These are phyloP conservation scores for Apolygus lucorum DNA, from an alignment of 1,140 invertebrate species.

Conservation along the genomic window DNA sequence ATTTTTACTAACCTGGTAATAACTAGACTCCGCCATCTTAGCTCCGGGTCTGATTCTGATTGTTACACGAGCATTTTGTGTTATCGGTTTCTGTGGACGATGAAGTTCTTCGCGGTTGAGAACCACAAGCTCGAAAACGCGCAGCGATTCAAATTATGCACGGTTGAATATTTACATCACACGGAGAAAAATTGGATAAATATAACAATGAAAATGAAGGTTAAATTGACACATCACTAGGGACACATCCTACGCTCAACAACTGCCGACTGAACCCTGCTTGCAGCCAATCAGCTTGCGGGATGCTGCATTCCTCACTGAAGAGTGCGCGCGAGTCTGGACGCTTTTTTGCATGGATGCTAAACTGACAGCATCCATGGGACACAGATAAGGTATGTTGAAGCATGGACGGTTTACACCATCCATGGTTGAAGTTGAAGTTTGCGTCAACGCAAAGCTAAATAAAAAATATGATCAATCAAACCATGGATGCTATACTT, in stretches of 20 bases:
- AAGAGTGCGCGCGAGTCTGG: neutral
- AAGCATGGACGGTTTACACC: neutral
- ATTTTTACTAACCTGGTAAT: constrained; percentile 27
- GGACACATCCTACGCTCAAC: constrained; percentile 19
- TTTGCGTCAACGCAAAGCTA: neutral
- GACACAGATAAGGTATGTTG: neutral
- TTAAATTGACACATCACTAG: constrained; percentile 26
- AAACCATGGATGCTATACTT: neutral
- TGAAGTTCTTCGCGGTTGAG: neutral
- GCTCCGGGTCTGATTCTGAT: neutral
- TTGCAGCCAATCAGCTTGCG: constrained; percentile 20
- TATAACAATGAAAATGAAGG: constrained; percentile 19
- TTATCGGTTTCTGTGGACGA: neutral
- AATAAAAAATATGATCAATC: neutral
- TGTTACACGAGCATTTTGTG: neutral
- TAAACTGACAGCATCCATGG: neutral
- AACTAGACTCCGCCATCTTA: constrained; percentile 30
- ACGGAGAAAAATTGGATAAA: neutral
- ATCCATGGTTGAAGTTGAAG: no score
- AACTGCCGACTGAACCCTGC: constrained; percentile 21
- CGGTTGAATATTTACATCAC: neutral
- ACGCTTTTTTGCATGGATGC: neutral
- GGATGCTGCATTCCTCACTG: constrained; percentile 3
- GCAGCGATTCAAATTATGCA: constrained; percentile 6
- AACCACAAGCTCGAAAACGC: neutral